Conservation (phyloP, 2,113 vertebrate genomes). For the Emydura subglobosa region DNA sequence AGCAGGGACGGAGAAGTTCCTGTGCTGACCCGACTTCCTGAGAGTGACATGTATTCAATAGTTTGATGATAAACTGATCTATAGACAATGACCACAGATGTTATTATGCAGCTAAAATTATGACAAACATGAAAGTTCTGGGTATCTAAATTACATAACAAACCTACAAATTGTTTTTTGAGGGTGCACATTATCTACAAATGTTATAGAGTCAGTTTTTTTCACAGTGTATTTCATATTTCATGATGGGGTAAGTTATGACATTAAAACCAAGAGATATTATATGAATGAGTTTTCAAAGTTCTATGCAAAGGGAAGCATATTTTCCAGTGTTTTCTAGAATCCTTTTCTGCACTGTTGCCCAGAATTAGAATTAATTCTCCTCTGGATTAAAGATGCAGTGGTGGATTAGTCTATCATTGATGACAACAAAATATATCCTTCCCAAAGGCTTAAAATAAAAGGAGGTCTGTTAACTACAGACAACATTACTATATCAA, state of each 20-base stretch:
- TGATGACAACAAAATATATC: slow-evolving; percentile 78
- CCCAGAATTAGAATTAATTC: slow-evolving; percentile 79
- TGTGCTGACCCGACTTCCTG: not conserved
- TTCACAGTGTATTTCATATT: not conserved
- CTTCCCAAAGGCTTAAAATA: slow-evolving; percentile 74
- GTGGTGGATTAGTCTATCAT: slow-evolving; percentile 78
- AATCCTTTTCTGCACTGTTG: slow-evolving; percentile 74
- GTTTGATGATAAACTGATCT: not conserved
- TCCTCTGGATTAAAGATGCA: slow-evolving; percentile 76
- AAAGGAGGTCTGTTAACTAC: slow-evolving; percentile 70
- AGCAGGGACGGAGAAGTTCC: not conserved
- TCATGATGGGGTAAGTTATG: not conserved
- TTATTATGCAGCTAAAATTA: not conserved
- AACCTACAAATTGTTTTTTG: not conserved
- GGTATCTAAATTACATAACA: not conserved
- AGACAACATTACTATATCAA: slow-evolving; percentile 23
- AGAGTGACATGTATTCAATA: not conserved
- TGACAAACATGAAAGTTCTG: not conserved
- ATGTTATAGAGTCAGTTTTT: not conserved
- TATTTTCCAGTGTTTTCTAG: slow-evolving; percentile 68
- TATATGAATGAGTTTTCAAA: slow-evolving; percentile 22
- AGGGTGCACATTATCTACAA: not conserved
- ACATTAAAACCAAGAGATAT: not conserved
- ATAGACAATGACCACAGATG: not conserved
- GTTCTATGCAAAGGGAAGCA: slow-evolving; percentile 53